A percentile compares a stretch with the other conserved stretches of the same genome.
Evolutionary conservation across 2,888 invertebrate species (phyloP).

Genomic region (Drosophila diplacantha): DNA sequence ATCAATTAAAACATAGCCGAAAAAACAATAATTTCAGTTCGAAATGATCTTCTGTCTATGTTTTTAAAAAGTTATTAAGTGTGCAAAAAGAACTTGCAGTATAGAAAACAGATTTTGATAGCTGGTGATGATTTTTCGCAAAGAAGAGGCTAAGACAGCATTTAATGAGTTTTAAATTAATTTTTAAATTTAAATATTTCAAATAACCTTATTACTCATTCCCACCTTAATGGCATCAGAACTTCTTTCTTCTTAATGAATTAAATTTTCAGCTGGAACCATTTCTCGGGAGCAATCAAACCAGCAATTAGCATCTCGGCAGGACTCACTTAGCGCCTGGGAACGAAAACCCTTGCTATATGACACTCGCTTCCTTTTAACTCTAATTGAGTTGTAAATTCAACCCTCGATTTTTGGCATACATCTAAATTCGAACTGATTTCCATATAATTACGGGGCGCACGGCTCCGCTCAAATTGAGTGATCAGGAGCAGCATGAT

Average conservation of each 20-base stretch:
- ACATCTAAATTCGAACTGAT: constrained; percentile 36
- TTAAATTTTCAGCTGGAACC: background rate
- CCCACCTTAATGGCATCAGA: fast-evolving
- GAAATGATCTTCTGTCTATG: no score
- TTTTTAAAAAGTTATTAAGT: no score
- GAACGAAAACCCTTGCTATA: constrained; percentile 2
- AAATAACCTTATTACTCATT: background rate
- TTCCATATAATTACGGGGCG: constrained; percentile 51
- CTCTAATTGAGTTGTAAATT: constrained; percentile 32
- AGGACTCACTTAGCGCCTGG: constrained; percentile 13
- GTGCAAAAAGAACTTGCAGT: no score
- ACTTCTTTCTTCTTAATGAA: constrained; percentile 4
- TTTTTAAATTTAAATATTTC: background rate
- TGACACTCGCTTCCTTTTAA: constrained; percentile 9
- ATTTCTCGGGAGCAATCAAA: background rate
- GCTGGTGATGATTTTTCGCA: no score
- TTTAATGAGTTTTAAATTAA: no score
- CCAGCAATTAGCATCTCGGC: constrained; percentile 27
- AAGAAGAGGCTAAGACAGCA: no score
- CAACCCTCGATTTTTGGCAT: constrained; percentile 32
- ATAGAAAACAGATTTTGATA: no score
- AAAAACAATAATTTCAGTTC: no score
- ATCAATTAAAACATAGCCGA: no score
- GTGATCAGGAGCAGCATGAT: constrained; percentile 50
- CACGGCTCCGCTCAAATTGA: constrained; percentile 54